These are phyloP conservation scores for Oxystoma pomonae DNA, from an alignment of 2,888 invertebrate genomes.

Conservation along the genomic window DNA sequence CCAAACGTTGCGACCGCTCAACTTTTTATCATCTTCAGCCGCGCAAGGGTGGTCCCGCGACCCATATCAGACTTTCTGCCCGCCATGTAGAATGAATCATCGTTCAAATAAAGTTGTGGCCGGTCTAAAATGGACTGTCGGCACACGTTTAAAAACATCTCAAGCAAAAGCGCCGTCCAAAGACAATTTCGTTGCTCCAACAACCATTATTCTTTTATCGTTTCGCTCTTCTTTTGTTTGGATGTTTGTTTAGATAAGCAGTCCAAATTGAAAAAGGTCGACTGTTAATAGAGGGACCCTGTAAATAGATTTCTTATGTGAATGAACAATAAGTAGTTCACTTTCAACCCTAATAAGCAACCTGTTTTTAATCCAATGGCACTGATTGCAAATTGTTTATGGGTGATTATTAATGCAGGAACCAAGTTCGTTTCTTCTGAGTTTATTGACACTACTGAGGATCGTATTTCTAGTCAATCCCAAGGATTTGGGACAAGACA, in stretches of 20 bases:
- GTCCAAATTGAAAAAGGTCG: slow-evolving; percentile 23
- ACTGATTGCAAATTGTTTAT: no score
- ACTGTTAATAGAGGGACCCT: slow-evolving; percentile 1
- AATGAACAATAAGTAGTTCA: no score
- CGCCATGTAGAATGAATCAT: not conserved
- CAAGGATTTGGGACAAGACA: no score
- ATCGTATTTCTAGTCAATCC: no score
- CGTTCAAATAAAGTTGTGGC: not conserved
- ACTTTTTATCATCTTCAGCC: no score
- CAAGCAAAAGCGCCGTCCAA: not conserved
- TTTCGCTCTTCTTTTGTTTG: slow-evolving; percentile 17
- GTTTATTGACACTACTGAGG: no score
- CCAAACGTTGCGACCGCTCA: no score
- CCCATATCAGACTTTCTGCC: not conserved
- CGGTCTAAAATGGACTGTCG: not conserved
- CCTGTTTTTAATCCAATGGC: no score
- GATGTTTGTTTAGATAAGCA: slow-evolving; percentile 24
- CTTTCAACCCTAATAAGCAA: no score
- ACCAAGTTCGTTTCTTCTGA: no score
- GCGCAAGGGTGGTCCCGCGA: not conserved
- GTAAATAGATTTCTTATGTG: not conserved
- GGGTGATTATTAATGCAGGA: no score
- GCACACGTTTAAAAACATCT: not conserved
- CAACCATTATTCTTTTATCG: not conserved
- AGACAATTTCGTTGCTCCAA: slow-evolving; percentile 1